Base-by-base conservation (phyloP, 2,797 vertebrate species). In the Sebastolobus alascanus region DNA sequence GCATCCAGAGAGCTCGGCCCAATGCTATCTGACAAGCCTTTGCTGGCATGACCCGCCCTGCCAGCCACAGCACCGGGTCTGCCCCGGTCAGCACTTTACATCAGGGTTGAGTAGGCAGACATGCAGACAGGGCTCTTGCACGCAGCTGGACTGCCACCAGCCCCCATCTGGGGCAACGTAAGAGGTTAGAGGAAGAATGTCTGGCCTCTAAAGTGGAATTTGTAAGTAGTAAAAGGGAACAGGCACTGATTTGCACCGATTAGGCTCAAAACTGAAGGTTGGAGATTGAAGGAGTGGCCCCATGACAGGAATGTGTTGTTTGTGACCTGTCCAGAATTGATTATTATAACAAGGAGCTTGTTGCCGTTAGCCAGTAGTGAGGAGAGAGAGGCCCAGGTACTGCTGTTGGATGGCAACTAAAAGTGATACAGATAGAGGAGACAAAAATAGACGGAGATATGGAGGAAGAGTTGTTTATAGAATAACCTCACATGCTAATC, bases 41-140 rank as follows among this genome's bases (percentile, higher is more conserved):
- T 87, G 79, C 89, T 92, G 87, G 87, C 87, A 85, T 74, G 64
- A 72, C 79, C n/a, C 4, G 16, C 76, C 38, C 59, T 85, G 82
- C 67, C 63, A 8, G 43, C 79, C 74, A 65, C 79, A 80, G 79
- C 82, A 71, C 73, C 1, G 65, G 87, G 80, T 75, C 86, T 91
- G 90, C 84, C 80, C 84, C 84, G 90, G 92, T 94, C 95, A 95
- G 92, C 93, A 92, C 65, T 94, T 94, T 89, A 89, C 75, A 84
- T 86, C 92, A 91, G 80, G 89, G 89, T 91, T 84, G 81, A 89
- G 86, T 88, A 89, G 77, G 86, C 93, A 86, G 85, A 87, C 87
- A 84, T 80, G 77, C 84, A 88, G 84, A 82, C 78, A 69, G 77
- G 73, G 65, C 73, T 84, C 61, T 73, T 77, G 71, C 73, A 78